Conservation (phyloP, 2,888 invertebrate species). For the Heteropelma amictum region DNA sequence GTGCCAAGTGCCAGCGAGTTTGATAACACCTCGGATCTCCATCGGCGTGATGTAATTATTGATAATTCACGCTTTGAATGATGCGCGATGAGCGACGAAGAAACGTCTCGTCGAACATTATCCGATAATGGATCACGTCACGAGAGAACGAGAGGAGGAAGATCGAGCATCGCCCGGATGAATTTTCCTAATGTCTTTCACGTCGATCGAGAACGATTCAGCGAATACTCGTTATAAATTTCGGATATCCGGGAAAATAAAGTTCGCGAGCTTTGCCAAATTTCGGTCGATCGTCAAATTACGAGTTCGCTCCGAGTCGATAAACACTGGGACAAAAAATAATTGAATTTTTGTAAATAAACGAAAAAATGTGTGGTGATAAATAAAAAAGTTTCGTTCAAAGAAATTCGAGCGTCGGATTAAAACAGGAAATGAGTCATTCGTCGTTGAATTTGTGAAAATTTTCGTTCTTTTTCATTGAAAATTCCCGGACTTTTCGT, state of each 20-base stretch:
- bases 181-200: slow-evolving; percentile 5
- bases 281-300: too few species aligned
- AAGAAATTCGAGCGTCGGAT: not conserved
- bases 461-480: not conserved
- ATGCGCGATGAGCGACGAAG: slow-evolving; percentile 38
- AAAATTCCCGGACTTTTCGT: not conserved
- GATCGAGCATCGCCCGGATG: slow-evolving; percentile 41
- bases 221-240: slow-evolving; percentile 26
- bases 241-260: too few species aligned
- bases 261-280: too few species aligned
- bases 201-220: slow-evolving; percentile 10
- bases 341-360: slow-evolving; percentile 20
- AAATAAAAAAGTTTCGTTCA: not conserved
- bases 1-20: not conserved
- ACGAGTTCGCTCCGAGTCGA: too few species aligned
- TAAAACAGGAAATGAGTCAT: not conserved
- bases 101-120: slow-evolving; percentile 29
- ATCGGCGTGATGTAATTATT: slow-evolving; percentile 2
- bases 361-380: not conserved
- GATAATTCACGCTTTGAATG: slow-evolving; percentile 27
- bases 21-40: not conserved
- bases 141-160: slow-evolving; percentile 20
- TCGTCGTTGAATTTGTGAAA: not conserved
- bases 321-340: too few species aligned
- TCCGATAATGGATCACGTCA: slow-evolving; percentile 53